Conservation (phyloP, 2,797 vertebrate genomes). For the Neosilurus mollespiculum region DNA sequence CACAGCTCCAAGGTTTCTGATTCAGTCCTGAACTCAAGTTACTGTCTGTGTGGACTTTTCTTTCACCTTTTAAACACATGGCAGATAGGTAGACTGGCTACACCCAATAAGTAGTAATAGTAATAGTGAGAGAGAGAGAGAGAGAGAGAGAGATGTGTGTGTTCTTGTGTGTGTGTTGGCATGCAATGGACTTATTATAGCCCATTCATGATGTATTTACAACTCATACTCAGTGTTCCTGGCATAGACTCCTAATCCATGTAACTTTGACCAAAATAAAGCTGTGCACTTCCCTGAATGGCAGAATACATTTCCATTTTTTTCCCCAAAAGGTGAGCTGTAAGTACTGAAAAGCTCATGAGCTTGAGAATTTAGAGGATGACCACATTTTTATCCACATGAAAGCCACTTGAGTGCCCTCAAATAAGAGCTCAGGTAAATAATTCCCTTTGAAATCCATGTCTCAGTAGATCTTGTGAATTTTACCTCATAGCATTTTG, state of each 20-base stretch:
- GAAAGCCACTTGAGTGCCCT: conserved; percentile 48
- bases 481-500: conserved; percentile 43
- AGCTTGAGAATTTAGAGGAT: conserved; percentile 43
- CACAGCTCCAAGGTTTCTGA: background rate
- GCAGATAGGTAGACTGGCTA: background rate
- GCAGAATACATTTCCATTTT: background rate
- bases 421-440: conserved; percentile 49
- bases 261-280: background rate
- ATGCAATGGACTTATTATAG: background rate
- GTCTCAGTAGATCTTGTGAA: conserved; percentile 24
- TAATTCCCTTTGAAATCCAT: conserved; percentile 57
- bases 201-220: background rate
- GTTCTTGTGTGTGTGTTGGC: background rate
- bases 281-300: background rate
- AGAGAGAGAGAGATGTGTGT: too few relatives aligned
- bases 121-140: too few relatives aligned
- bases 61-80: background rate
- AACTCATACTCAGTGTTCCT: background rate
- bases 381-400: conserved; percentile 53
- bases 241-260: background rate
- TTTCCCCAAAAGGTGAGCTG: conserved; percentile 5
- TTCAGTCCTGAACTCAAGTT: background rate
- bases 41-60: background rate
- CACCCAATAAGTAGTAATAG: too few relatives aligned
- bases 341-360: conserved; percentile 19